Base-by-base conservation (phyloP, 2,797 vertebrate genomes). In the Cuniculus paca region DNA sequence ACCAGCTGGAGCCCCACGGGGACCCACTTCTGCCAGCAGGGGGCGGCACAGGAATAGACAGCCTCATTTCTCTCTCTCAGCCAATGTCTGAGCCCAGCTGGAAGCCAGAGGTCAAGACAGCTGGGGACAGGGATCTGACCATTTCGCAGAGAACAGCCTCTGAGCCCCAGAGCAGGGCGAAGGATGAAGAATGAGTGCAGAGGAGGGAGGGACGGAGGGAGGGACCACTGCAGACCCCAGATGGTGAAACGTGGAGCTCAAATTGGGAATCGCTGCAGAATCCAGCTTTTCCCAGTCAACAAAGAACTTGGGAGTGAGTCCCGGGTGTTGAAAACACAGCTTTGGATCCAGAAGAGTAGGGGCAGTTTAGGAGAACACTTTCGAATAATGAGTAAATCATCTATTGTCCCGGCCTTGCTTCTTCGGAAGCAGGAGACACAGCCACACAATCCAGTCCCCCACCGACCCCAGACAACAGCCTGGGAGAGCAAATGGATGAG, bases 141-240 rank as follows among this genome's bases (percentile, higher is more conserved):
- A 5, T 6, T 19, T 16, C 54, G 24, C 68, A 24, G 52, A 85
- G 45, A 65, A 56, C 9, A 70, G 56, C 13, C 65, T 63, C 82
- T 4, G 26, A 54, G 58, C 26, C 28, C 14, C 45, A 14, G 19
- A 52, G 28, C 16, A 19, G 1, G 52, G 61, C 17, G 3, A 77
- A 39, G 3, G 42, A 16, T 1, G 0, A 2, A 63, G 56, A 61
- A 42, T 4, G 4, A 70, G 17, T 11, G 19, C 12, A 24, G 17
- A 3, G 24, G 20, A 56, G 31, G 0, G 36, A 20, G 6, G 24
- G 20, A 56, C 17, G 0, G 36, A 20, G 6, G 0, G 48, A 63
- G 19, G 50, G 17, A 20, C 28, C n/a, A 0, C 8, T 36, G 60
- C 61, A 63, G 50, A 74, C n/a, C 34, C 54, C 60, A 28, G 50